phyloP scores from a whole-genome alignment of 2,797 vertebrate species.

The Petrocephalus sullivani region DNA sequence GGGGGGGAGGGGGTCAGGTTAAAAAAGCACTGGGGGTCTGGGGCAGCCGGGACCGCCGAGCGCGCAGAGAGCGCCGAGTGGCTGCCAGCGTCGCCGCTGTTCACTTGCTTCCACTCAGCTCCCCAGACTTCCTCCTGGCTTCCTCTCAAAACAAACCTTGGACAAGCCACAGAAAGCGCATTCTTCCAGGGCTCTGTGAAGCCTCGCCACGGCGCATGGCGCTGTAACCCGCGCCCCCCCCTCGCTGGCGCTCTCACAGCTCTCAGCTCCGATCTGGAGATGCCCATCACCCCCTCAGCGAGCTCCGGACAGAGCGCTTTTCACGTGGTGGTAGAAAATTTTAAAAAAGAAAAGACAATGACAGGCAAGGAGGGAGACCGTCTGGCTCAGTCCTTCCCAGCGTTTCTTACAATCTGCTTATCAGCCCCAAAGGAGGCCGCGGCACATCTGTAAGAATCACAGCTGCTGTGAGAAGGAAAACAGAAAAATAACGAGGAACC shows the following conservation, averaged over 20 bases:
- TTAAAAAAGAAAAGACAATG: background rate
- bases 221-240: conserved; percentile 32
- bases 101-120: conserved; percentile 56
- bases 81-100: conserved; percentile 44
- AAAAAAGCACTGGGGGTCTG: conserved; percentile 19
- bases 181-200: conserved; percentile 54
- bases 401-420: background rate
- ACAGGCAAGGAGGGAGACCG: background rate
- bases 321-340: background rate
- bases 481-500: background rate
- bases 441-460: background rate
- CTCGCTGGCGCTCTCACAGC: background rate
- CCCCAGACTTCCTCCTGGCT: conserved; percentile 54
- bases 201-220: conserved; percentile 38
- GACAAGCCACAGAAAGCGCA: conserved; percentile 52
- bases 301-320: background rate
- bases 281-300: background rate
- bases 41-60: conserved; percentile 34
- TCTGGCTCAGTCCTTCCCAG: background rate
- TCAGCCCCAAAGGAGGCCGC: background rate
- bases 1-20: background rate
- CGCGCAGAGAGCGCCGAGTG: conserved; percentile 31
- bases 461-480: background rate
- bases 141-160: conserved; percentile 64
- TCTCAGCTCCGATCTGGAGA: background rate